Evolutionary conservation across 1,140 invertebrate species (phyloP), one percentile per base, ranked within the genome.

Genomic region (Drosophila funebris): DNA sequence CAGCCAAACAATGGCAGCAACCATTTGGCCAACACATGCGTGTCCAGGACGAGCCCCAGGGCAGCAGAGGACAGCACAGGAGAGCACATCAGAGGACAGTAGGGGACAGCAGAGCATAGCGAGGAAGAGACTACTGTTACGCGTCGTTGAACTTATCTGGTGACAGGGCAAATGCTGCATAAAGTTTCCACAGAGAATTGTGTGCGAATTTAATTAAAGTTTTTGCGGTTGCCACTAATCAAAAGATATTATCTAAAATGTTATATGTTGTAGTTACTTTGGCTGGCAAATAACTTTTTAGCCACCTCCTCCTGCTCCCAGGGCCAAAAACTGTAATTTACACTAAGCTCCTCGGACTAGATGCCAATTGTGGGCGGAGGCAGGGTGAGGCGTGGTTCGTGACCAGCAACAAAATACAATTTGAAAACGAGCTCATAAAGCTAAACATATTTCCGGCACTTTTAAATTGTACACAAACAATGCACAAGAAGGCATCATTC

Each of bases 121-220:
- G 39, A 22, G 16, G 43, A 16, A 43, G 43, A 50, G 66, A 63
- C 33, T 57, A 48, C 27, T 18, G 64, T 48, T 73, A 68, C 63
- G 70, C 70, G 39, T 73, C 63, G 50, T 41, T 72, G 79, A 85
- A 87, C 82, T 87, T 85, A 81, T 87, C 82, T 77, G 82, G 82
- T 82, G 82, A 87, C 82, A 87, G 82, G 81, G 48, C 79, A 82
- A 84, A 79, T 73, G 72, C 76, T 67, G 81, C 81, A 85, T 82
- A 87, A 87, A 87, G 74, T 85, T 85, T 82, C 20, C 60, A 56
- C 39, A 52, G 71, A 73, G 78, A 73, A 78, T 69, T 84, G 76
- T 76, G 82, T 85, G 82, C 58, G 78, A 85, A 85, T 85, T 85
- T 85, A 85, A 85, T 85, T 85, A 85, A 85, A 85, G 82, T 85